Conservation (phyloP, 2,113 vertebrate genomes). For the Equus przewalskii region DNA sequence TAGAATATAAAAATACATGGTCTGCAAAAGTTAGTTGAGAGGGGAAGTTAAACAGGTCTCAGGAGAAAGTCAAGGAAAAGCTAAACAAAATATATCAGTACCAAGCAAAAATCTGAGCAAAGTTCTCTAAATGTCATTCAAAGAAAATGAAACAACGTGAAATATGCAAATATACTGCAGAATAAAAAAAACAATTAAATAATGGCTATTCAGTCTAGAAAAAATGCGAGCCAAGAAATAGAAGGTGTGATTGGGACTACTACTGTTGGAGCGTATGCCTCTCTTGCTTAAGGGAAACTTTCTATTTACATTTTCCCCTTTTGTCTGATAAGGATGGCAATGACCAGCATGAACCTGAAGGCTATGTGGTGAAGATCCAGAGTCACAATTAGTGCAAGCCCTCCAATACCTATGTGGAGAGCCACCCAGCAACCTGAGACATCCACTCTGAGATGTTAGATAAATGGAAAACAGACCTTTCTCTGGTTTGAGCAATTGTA, state of each 20-base stretch:
- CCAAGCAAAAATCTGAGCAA: background rate
- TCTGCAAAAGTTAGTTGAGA: background rate
- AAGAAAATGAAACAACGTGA: slow-evolving; percentile 9
- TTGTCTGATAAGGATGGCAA: background rate
- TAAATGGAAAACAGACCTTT: background rate
- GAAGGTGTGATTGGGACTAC: background rate
- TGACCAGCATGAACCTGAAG: background rate
- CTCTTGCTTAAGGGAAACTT: background rate
- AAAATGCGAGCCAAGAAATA: background rate
- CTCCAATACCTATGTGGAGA: background rate
- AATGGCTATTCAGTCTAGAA: background rate
- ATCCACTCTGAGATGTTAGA: background rate
- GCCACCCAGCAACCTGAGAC: background rate
- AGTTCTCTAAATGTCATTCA: background rate
- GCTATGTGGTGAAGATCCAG: background rate
- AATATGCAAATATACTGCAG: background rate
- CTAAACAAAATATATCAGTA: background rate
- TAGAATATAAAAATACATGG: slow-evolving; percentile 13
- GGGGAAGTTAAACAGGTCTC: background rate
- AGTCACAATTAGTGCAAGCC: background rate
- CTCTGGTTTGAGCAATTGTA: background rate
- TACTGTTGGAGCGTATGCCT: background rate
- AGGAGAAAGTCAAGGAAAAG: background rate
- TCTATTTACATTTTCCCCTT: background rate
- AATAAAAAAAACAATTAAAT: background rate